Evolutionary conservation across 2,888 invertebrate genomes (phyloP), one percentile per base, ranked within the genome.

Genomic region (Chrysotoxum bicinctum): DNA sequence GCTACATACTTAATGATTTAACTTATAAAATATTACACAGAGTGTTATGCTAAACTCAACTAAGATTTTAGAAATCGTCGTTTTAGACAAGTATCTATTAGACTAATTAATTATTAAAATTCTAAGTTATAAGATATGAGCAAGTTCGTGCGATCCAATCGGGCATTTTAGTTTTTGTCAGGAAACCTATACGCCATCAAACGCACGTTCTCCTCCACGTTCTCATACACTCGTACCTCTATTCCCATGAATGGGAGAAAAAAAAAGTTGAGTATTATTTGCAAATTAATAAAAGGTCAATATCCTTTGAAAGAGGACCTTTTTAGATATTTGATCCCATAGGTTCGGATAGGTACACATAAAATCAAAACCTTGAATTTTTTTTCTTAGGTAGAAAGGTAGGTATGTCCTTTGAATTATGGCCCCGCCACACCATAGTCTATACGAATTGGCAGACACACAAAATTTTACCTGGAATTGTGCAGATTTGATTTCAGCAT

Each of bases 241-340:
- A 35, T 66, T 66, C 48, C 66, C 48, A 66, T 62, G 52, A 60
- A 83, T 62, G 26, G 21, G 72, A 62, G 1, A 16, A 23, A 19
- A 43, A 62, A 58, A 19, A 62, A 23, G 1, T 10, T 54, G 2
- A 23, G 48, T 35, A 48, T 66, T 35, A 40, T 50, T 64, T 40
- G 35, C 40, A 54, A 72, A 64, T 40, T 16, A 40, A 54, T 43
- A 50, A 30, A 32, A 40, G 85, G 85, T 85, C 85, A 85, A 73
- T 62, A 81, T 50, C 85, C 84, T 73, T 43, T n/a, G n/a, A 10
- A 40, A 58, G 58, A 68, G 76, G 62, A 80, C 80, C 76, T 76
- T 81, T 70, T 73, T 35, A 73, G 85, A 77, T n/a, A 85, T 77
- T 81, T 80, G 81, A 85, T 85, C 72, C 76, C 54, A 23, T 4